Evolutionary conservation across 2,797 vertebrate genomes (phyloP), one percentile per base, ranked within the genome.

Genomic region (Molothrus aeneus): DNA sequence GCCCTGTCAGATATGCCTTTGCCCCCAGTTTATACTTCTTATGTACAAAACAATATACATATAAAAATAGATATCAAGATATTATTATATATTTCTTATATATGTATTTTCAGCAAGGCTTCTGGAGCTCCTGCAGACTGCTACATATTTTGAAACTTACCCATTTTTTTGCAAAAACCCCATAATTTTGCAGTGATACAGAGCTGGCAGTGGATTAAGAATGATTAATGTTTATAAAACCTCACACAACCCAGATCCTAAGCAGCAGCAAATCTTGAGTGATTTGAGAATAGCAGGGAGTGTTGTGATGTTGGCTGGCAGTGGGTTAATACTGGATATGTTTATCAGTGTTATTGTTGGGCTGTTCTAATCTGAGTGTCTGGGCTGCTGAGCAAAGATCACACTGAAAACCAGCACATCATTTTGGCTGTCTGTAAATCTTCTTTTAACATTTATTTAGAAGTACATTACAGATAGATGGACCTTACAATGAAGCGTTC

Each of bases 401-500:
- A 86, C 16, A 4, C 24, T 86, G 70, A 61, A 43, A 65, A 57
- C 15, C 65, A 26, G 42, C 20, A 61, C 81, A 36, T 83, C 11
- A 13, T 43, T 26, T 26, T 68, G 72, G 26, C 74, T 84, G 24
- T 43, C 50, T 80, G 60, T 96, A 86, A 96, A 92, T 91, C 80
- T 86, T 73, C 43, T 90, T 86, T 82, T 88, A 65, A 51, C 10
- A 47, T 93, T 95, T 69, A 87, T 89, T 81, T 92, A 99, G 99
- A 94, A 98, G 98, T 82, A 97, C 97, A 2, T 98, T 99, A 19
- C 99, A 99, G 97, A 98, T 99, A 36, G 99, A 99, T 48, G 99
- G 99, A 13, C 99, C 99, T 70, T 99, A 99, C 85, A 98, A 99
- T 34, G 98, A 99, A 92, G 98, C 96, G 0, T 99, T 99, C 94